Evolutionary conservation across 2,797 vertebrate species (phyloP).

Genomic region (Arrhamphus sclerolepis): DNA sequence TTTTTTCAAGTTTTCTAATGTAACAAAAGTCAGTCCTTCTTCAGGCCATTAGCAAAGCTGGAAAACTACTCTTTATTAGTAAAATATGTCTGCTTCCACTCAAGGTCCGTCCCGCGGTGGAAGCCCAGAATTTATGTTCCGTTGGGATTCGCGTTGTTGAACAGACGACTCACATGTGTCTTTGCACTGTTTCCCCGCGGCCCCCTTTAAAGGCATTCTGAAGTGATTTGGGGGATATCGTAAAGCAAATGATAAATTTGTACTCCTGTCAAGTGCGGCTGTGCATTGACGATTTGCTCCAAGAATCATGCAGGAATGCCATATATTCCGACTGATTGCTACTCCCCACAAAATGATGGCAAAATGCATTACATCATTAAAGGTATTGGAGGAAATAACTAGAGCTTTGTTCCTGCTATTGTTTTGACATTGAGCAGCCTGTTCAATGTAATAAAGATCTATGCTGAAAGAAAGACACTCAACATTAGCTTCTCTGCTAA

Average conservation of each 20-base stretch:
- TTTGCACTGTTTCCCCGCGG: conserved; percentile 50
- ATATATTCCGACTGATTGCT: conserved; percentile 78
- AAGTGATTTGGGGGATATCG: conserved; percentile 80
- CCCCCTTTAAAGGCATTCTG: conserved; percentile 74
- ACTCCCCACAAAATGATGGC: conserved; percentile 65
- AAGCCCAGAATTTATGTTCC: conserved; percentile 75
- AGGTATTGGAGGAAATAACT: conserved; percentile 75
- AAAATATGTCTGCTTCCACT: conserved; percentile 69
- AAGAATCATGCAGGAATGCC: conserved; percentile 77
- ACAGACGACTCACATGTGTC: conserved; percentile 78
- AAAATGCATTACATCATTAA: conserved; percentile 78
- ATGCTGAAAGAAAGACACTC: conserved; percentile 74
- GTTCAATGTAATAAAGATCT: conserved; percentile 81
- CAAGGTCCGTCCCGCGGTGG: conserved; percentile 53
- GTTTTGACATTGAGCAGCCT: conserved; percentile 71
- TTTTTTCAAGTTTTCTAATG: conserved; percentile 19
- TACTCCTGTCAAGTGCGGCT: conserved; percentile 76
- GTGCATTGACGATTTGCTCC: conserved; percentile 68
- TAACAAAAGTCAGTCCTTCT: conserved; percentile 29
- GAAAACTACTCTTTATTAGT: conserved; percentile 76
- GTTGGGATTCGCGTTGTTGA: conserved; percentile 50
- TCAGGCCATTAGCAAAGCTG: conserved; percentile 60
- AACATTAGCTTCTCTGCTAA: conserved; percentile 72
- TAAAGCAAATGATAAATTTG: conserved; percentile 85
- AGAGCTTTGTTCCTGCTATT: conserved; percentile 72